These are phyloP conservation scores for Galagoides demidoff DNA, from an alignment of 2,797 vertebrate species.

Conservation along the genomic window DNA sequence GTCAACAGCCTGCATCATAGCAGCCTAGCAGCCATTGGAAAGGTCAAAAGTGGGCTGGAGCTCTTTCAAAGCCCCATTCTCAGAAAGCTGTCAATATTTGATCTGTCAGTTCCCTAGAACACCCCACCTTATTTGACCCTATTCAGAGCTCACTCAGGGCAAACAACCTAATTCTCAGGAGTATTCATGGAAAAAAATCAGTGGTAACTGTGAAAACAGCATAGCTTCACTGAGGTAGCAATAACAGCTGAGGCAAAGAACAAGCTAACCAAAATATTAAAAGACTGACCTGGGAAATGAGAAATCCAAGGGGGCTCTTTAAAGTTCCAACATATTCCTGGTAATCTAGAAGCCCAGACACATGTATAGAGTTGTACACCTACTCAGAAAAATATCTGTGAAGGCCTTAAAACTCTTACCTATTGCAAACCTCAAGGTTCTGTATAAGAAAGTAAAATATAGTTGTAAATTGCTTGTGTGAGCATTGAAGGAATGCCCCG, in stretches of 20 bases:
- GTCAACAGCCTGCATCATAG: neutral
- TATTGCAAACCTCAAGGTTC: neutral
- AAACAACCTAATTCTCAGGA: neutral
- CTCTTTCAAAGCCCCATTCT: neutral
- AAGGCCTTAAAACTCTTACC: neutral
- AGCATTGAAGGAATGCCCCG: neutral
- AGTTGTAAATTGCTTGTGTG: neutral
- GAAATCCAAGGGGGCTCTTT: neutral
- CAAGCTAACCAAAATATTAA: neutral
- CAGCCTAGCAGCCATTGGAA: neutral
- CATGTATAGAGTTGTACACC: neutral
- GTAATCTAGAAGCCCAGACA: neutral
- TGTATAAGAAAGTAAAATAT: neutral
- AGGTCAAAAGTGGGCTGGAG: neutral
- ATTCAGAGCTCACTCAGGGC: neutral
- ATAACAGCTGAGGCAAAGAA: neutral
- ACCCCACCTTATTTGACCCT: neutral
- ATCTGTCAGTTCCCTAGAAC: neutral
- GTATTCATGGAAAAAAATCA: neutral
- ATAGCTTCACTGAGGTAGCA: neutral
- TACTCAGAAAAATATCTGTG: neutral
- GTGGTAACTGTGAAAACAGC: neutral
- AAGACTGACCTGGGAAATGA: neutral
- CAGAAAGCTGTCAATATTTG: neutral
- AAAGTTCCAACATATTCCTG: neutral